Evolutionary conservation across 2,113 vertebrate genomes (phyloP).

Genomic region (Solea senegalensis): DNA sequence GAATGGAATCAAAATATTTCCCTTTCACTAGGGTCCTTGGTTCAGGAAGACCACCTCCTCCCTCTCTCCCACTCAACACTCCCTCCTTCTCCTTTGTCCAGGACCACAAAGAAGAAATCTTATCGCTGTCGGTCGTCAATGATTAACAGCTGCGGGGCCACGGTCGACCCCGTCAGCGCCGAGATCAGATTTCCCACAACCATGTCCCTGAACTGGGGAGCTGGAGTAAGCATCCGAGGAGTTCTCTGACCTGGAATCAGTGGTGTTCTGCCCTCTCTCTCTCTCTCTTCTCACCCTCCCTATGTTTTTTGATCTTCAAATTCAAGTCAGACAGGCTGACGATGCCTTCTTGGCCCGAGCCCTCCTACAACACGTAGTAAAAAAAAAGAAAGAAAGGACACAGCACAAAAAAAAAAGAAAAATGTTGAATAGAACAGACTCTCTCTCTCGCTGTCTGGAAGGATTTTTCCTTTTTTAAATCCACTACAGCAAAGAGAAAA

Average conservation of each 20-base stretch:
- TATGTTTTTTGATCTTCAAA: slow-evolving; percentile 35
- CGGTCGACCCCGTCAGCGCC: slow-evolving; percentile 26
- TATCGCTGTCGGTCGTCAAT: slow-evolving; percentile 58
- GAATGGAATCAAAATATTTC: slow-evolving; percentile 92
- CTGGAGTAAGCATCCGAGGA: slow-evolving; percentile 16
- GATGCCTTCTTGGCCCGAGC: slow-evolving; percentile 15
- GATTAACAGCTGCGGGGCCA: slow-evolving; percentile 44
- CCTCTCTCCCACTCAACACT: not conserved
- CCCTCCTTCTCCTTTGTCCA: slow-evolving; percentile 23
- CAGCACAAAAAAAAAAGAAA: slow-evolving; percentile 32
- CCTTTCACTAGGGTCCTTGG: slow-evolving; percentile 87
- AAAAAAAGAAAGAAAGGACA: slow-evolving; percentile 12
- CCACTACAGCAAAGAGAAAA: slow-evolving; percentile 24
- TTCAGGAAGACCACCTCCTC: slow-evolving; percentile 44
- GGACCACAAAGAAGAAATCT: slow-evolving; percentile 45
- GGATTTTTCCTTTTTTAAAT: slow-evolving; percentile 20
- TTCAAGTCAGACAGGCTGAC: slow-evolving; percentile 47
- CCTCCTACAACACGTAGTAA: slow-evolving; percentile 17
- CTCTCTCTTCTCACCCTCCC: not conserved
- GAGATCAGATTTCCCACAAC: slow-evolving; percentile 31
- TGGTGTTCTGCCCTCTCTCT: slow-evolving; percentile 32
- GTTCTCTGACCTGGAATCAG: slow-evolving; percentile 37
- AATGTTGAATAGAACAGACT: slow-evolving; percentile 21
- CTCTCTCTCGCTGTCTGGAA: slow-evolving; percentile 5
- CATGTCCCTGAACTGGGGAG: not conserved